These are phyloP conservation scores for Girardia tigrina DNA, from an alignment of 2,888 invertebrate species.

Conservation along the genomic window DNA sequence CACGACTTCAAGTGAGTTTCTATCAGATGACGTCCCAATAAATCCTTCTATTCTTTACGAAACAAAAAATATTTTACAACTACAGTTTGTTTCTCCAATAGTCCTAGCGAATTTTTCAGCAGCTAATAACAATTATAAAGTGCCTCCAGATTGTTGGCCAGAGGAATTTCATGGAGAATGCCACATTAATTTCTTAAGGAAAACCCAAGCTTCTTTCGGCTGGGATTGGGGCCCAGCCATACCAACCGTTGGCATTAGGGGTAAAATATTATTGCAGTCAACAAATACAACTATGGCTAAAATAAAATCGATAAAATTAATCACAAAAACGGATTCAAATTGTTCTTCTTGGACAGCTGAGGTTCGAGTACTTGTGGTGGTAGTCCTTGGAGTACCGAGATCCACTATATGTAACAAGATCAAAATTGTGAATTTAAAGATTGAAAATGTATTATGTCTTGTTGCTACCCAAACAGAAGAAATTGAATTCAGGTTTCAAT, in stretches of 20 bases:
- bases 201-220: conserved; percentile 21
- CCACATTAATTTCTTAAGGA: conserved; percentile 8
- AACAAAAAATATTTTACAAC: not conserved
- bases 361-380: not conserved
- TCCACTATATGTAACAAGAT: not conserved
- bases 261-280: not conserved
- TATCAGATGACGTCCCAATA: not conserved
- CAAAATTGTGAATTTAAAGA: not conserved
- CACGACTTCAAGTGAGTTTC: not conserved
- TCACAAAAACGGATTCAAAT: not conserved
- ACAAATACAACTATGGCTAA: not conserved
- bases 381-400: not conserved
- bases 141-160: conserved; percentile 24
- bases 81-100: not conserved
- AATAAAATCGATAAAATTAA: not conserved
- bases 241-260: not conserved
- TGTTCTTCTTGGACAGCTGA: not conserved
- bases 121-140: not conserved
- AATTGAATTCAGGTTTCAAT: not conserved
- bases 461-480: not conserved
- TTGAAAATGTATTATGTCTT: not conserved
- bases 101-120: not conserved
- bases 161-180: conserved; percentile 7
- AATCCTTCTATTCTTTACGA: not conserved
- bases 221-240: conserved; percentile 27